Evolutionary conservation across 2,797 vertebrate species (phyloP), one percentile per base, ranked within the genome.

Genomic region (Clamator glandarius): DNA sequence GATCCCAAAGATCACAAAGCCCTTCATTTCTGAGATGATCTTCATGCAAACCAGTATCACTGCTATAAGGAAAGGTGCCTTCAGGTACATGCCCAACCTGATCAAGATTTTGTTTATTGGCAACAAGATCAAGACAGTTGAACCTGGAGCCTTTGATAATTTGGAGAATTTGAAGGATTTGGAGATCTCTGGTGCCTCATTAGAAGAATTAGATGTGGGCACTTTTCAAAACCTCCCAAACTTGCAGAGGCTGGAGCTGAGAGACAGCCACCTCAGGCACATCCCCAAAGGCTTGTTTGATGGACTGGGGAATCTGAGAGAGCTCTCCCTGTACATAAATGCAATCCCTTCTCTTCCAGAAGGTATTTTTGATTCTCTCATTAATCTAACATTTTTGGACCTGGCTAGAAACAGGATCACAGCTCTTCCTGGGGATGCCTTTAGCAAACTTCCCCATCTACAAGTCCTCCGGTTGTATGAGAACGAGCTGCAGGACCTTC

Each of bases 111-210:
- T 97, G 15, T 98, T 98, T 84, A 50, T 98, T 8, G 62, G 85
- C 36, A 98, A 97, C 50, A 78, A 91, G 13, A 98, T 97, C 7
- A 59, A 83, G 33, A 93, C 74, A 19, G 76, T 98, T 29, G 98
- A 98, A 87, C 90, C 91, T 9, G 98, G 98, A 77, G 98, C 98
- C 42, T 99, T 98, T 95, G 97, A 98, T 77, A 97, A 97, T 85
- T 91, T 98, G 87, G 77, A 90, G 16, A 86, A 97, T 15, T 90
- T 98, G 51, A 92, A 17, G 20, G 21, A 70, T 7, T 50, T 98
- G 79, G 98, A 98, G 41, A 98, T 98, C 91, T 98, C 98, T 41
- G 63, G 41, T 23, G 98, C 95, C 19, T 54, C 42, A 2, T 74
- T 99, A 46, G 90, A 75, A 13, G 96, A 93, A 48, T 57, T 98